These are phyloP conservation scores for Drosophila repleta DNA, from an alignment of 1,140 invertebrate species.

Conservation along the genomic window DNA sequence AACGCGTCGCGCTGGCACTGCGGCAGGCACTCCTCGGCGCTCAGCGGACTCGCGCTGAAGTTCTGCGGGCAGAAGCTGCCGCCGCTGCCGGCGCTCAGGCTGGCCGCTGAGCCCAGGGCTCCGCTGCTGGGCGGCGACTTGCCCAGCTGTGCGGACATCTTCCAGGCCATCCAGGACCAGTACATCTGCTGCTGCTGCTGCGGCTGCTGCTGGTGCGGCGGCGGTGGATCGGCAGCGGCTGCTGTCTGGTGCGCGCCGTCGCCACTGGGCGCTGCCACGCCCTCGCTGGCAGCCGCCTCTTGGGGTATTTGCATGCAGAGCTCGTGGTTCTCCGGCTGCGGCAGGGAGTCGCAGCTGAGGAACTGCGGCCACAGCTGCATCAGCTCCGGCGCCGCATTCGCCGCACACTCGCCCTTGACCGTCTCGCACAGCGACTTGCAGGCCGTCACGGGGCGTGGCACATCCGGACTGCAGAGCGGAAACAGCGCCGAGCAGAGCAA, in stretches of 20 bases:
- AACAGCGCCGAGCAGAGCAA: constrained; percentile 96
- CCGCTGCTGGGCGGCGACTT: constrained; percentile 35
- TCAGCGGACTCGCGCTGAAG: constrained; percentile 72
- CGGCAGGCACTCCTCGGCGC: constrained; percentile 85
- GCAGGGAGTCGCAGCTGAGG: constrained; percentile 89
- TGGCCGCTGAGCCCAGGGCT: background rate
- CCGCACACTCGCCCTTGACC: constrained; percentile 89
- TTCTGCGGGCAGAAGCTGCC: constrained; percentile 72
- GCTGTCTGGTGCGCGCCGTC: background rate
- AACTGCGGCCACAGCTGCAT: constrained; percentile 89
- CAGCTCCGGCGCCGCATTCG: constrained; percentile 87
- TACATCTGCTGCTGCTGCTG: constrained; percentile 55
- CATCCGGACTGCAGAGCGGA: constrained; percentile 95
- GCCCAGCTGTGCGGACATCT: constrained; percentile 52
- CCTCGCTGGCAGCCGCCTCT: constrained; percentile 29
- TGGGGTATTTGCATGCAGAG: constrained; percentile 86
- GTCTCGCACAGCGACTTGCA: constrained; percentile 94
- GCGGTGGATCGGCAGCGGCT: background rate
- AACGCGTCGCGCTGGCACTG: constrained; percentile 89
- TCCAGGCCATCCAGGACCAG: constrained; percentile 73
- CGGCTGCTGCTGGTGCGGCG: background rate
- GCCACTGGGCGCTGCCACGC: background rate
- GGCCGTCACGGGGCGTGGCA: constrained; percentile 92
- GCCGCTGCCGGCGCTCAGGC: constrained; percentile 1
- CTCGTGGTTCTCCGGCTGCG: constrained; percentile 85